These are phyloP conservation scores for Gambusia affinis DNA, from an alignment of 2,113 vertebrate species.

Conservation along the genomic window DNA sequence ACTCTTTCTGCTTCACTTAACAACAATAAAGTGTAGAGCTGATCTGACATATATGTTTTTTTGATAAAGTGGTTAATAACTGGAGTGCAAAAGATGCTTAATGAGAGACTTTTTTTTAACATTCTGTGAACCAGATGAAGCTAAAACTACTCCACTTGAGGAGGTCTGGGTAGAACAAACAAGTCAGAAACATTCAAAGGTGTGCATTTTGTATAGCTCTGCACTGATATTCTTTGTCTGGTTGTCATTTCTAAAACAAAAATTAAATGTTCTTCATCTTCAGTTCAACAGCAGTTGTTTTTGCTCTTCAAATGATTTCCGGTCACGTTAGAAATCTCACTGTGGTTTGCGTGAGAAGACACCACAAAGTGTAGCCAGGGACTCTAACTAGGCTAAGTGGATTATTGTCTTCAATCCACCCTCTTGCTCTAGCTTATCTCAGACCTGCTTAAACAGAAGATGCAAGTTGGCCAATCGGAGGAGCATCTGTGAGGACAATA, in stretches of 20 bases:
- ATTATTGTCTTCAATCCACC: constrained; percentile 71
- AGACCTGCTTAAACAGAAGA: constrained; percentile 41
- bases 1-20: too few relatives aligned
- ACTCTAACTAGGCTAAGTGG: constrained; percentile 71
- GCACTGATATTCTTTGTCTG: neutral
- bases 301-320: neutral
- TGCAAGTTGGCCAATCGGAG: constrained; percentile 31
- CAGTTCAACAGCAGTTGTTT: neutral
- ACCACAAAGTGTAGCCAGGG: constrained; percentile 14
- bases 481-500: neutral
- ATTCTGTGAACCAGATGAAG: too few relatives aligned
- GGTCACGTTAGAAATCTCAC: constrained; percentile 1
- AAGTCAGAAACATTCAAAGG: neutral
- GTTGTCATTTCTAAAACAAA: neutral
- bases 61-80: too few relatives aligned
- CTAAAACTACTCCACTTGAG: too few relatives aligned
- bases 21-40: too few relatives aligned
- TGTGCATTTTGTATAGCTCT: neutral
- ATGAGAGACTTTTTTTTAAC: too few relatives aligned
- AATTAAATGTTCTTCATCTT: neutral
- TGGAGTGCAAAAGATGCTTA: too few relatives aligned
- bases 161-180: too few relatives aligned
- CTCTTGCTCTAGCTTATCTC: constrained; percentile 56
- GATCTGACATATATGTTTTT: too few relatives aligned
- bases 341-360: constrained; percentile 30